phyloP scores from a whole-genome alignment of 2,797 vertebrate genomes.

The Acomys russatus region DNA sequence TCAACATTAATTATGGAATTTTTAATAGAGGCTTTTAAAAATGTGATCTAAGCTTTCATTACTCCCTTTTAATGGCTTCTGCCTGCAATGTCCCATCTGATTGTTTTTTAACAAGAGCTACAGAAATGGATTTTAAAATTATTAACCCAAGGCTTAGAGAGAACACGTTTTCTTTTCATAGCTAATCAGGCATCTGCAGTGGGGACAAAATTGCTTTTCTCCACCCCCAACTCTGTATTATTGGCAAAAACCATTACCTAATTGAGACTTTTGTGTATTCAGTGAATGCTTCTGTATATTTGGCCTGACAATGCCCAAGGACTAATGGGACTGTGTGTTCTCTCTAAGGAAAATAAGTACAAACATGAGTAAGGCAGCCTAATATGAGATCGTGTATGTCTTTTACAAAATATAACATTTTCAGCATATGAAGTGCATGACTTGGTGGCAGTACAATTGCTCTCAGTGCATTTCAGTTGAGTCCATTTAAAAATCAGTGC shows the following conservation, averaged over 20 bases:
- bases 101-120: slow-evolving; percentile 71
- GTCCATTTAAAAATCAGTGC: slow-evolving; percentile 59
- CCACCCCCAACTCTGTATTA: slow-evolving; percentile 68
- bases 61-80: slow-evolving; percentile 70
- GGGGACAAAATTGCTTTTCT: slow-evolving; percentile 57
- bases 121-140: slow-evolving; percentile 76
- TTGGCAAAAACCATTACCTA: slow-evolving; percentile 72
- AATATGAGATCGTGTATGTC: slow-evolving; percentile 50
- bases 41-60: slow-evolving; percentile 71
- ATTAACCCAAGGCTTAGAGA: slow-evolving; percentile 75
- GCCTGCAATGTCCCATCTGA: slow-evolving; percentile 66
- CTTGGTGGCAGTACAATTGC: slow-evolving; percentile 46
- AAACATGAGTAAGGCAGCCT: slow-evolving; percentile 56
- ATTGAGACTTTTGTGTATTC: slow-evolving; percentile 70
- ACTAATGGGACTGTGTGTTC: slow-evolving; percentile 69
- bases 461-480: slow-evolving; percentile 59
- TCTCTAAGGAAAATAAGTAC: slow-evolving; percentile 70
- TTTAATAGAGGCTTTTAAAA: slow-evolving; percentile 52
- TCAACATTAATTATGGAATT: slow-evolving; percentile 56
- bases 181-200: slow-evolving; percentile 75
- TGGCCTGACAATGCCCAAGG: slow-evolving; percentile 64
- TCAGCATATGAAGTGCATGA: slow-evolving; percentile 63
- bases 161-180: slow-evolving; percentile 75
- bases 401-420: slow-evolving; percentile 74
- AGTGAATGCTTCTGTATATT: slow-evolving; percentile 66